Conservation (phyloP, 1,140 invertebrate species). For the Phortica variegata region DNA sequence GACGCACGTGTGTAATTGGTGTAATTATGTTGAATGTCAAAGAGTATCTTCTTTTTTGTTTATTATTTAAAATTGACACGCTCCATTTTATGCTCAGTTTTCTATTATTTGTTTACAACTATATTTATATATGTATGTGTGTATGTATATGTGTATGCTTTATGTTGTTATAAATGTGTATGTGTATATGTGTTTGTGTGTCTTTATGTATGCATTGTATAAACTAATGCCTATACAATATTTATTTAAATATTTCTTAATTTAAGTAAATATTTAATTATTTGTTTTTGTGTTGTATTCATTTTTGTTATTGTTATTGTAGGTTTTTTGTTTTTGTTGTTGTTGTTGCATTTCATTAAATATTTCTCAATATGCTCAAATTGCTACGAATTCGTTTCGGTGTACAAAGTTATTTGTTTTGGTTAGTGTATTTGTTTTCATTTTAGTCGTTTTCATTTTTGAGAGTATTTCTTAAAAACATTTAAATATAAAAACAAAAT, state of each 20-base stretch:
- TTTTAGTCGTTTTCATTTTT: conserved; percentile 17
- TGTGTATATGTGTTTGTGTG: conserved; percentile 33
- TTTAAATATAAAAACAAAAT: conserved; percentile 17
- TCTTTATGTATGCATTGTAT: conserved; percentile 41
- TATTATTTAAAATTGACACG: conserved; percentile 44
- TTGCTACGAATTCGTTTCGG: conserved; percentile 52
- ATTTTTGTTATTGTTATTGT: conserved; percentile 17
- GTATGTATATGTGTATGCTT: conserved; percentile 3
- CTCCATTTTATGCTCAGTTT: conserved; percentile 27
- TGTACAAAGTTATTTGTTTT: conserved; percentile 56
- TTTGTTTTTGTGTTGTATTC: conserved; percentile 14
- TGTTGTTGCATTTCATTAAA: conserved; percentile 20
- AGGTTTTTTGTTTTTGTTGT: conserved; percentile 1
- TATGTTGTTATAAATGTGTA: conserved; percentile 23
- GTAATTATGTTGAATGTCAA: conserved; percentile 43
- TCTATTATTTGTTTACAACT: conserved; percentile 32
- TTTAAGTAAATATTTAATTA: conserved; percentile 28
- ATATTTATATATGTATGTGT: conserved; percentile 22
- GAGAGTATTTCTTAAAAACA: conserved; percentile 14
- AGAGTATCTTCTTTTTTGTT: conserved; percentile 21
- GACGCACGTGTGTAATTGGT: conserved; percentile 42
- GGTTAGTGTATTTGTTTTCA: conserved; percentile 29
- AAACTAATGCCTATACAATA: conserved; percentile 55
- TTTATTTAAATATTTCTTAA: conserved; percentile 43
- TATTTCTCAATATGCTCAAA: conserved; percentile 42